Evolutionary conservation across 2,113 vertebrate genomes (phyloP), one percentile per base, ranked within the genome.

Genomic region (Dermatemys mawii): DNA sequence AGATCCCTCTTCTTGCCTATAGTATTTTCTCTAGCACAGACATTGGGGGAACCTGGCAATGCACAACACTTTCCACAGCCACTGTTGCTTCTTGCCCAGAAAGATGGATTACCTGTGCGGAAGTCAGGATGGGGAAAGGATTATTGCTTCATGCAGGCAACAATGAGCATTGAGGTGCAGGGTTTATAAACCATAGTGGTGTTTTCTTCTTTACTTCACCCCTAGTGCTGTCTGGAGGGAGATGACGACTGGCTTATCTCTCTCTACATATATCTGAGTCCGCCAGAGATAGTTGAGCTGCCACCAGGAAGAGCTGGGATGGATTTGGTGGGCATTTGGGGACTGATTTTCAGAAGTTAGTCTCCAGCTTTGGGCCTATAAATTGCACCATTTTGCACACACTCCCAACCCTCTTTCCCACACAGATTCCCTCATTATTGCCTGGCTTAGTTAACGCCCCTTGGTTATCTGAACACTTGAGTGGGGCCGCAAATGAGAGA

Each of bases 11-110:
- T 35, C 57, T 63, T 35, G 57, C 10, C 48, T 48, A 10, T 48
- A 48, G 22, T 87, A 1, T 2, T 19, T 90, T 70, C 22, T 14
- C 46, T 19, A 50, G 1, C n/a, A 2, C 24, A 1, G 2, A 5
- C 3, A 60, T 6, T 44, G 4, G 78, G 49, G 5, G 22, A 5
- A 16, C 91, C 10, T 82, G 2, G 22, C 12, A 84, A 5, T 5
- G n/a, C 63, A 38, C 63, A 38, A 35, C 7, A 35, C 54, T 63
- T 63, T 35, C 32, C 60, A 19, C 32, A 63, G 7, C 14, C 7
- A 35, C 32, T 35, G 29, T 63, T 63, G 29, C 16, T 35, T 63
- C 60, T 29, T 63, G 60, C 60, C 60, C 14, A 35, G 60, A 63
- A 32, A 63, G 14, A 63, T 63, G 60, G 32, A 63, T 35, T 63